Conservation (phyloP, 2,113 vertebrate genomes). For the Nycticryphes semicollaris region DNA sequence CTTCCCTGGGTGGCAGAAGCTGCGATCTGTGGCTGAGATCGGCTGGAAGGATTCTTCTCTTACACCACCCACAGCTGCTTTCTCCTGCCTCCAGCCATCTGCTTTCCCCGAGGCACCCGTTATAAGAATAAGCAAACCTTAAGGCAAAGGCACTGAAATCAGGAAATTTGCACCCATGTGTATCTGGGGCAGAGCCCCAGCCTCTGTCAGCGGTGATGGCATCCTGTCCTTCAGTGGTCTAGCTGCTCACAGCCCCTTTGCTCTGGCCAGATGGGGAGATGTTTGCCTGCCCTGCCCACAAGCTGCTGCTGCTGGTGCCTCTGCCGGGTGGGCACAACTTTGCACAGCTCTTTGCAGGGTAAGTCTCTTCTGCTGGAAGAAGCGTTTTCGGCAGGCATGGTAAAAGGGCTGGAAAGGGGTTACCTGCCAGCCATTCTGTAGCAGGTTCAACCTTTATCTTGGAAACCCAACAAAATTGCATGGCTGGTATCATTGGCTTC, state of each 20-base stretch:
- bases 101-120: not conserved
- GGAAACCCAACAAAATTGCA: not conserved
- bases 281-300: not conserved
- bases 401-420: not conserved
- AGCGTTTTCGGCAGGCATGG: not conserved
- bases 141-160: not conserved
- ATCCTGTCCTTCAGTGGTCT: not conserved
- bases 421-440: not conserved
- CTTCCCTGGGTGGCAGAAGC: not conserved
- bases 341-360: accelerated
- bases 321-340: not conserved
- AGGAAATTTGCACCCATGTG: accelerated
- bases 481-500: accelerated
- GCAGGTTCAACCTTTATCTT: not conserved
- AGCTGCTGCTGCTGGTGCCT: not conserved
- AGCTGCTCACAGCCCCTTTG: not conserved
- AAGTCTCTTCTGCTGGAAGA: not conserved
- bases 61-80: not conserved
- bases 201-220: not conserved
- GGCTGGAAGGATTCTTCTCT: not conserved
- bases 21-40: accelerated
- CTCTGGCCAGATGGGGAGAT: not conserved
- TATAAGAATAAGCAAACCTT: not conserved
- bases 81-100: not conserved
- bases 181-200: not conserved